phyloP scores from a whole-genome alignment of 2,888 invertebrate genomes.

The Drosophila borborema region DNA sequence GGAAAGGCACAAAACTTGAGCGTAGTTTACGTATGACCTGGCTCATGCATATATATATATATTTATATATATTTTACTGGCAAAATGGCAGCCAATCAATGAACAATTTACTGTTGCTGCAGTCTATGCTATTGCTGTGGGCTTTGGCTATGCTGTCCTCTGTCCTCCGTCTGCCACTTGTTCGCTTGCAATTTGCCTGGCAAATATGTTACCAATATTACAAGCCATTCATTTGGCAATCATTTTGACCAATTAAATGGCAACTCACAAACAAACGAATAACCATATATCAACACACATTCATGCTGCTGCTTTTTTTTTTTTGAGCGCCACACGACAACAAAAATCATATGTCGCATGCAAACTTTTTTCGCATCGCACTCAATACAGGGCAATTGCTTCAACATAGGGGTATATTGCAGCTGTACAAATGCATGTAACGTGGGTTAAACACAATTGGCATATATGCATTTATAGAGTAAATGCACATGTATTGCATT shows the following conservation, averaged over 20 bases:
- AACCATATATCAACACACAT: slow-evolving; percentile 28
- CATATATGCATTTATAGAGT: neutral
- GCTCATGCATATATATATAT: neutral
- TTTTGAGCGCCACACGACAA: slow-evolving; percentile 20
- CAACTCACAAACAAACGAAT: slow-evolving; percentile 18
- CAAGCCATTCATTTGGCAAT: slow-evolving; percentile 78
- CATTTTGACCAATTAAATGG: slow-evolving; percentile 71
- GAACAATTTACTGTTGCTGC: slow-evolving; percentile 68
- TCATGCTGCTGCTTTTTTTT: slow-evolving; percentile 32
- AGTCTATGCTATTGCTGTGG: slow-evolving; percentile 16
- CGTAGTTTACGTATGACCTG: slow-evolving; percentile 12
- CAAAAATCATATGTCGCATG: slow-evolving; percentile 33
- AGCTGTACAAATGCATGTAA: slow-evolving; percentile 4
- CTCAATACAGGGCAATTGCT: neutral
- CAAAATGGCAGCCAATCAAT: slow-evolving; percentile 68
- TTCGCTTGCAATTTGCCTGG: slow-evolving; percentile 58
- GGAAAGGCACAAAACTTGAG: slow-evolving; percentile 32
- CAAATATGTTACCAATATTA: slow-evolving; percentile 53
- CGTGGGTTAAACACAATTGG: neutral
- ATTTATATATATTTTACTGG: slow-evolving; percentile 3
- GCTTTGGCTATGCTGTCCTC: slow-evolving; percentile 3
- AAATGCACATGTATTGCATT: neutral
- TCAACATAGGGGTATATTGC: neutral
- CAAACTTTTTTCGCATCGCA: slow-evolving; percentile 5
- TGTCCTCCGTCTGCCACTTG: neutral